Evolutionary conservation across 1,140 invertebrate genomes (phyloP).

Genomic region (Anagrus nilaparvatae): DNA sequence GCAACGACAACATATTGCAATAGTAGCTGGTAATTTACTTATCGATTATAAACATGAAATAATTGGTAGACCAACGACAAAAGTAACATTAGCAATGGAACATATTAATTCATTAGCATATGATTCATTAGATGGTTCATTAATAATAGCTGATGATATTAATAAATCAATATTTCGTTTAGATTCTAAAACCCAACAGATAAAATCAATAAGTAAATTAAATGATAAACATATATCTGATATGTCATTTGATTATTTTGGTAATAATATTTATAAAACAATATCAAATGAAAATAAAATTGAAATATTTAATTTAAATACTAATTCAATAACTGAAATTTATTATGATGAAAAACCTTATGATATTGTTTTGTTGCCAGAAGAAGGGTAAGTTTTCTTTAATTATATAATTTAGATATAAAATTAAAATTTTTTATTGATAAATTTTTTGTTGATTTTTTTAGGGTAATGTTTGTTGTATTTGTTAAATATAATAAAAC

Average conservation of each 20-base stretch:
- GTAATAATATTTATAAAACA: constrained; percentile 57
- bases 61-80: constrained; percentile 33
- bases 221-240: constrained; percentile 47
- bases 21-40: constrained; percentile 24
- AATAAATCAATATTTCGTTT: constrained; percentile 23
- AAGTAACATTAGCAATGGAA: constrained; percentile 3
- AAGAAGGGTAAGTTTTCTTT: constrained; percentile 44
- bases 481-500: constrained; percentile 36
- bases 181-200: constrained; percentile 31
- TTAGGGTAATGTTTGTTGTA: constrained; percentile 55
- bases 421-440: background rate
- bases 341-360: constrained; percentile 45
- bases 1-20: constrained; percentile 23
- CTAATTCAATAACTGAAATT: constrained; percentile 44
- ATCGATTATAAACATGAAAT: constrained; percentile 31
- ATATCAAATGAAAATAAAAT: constrained; percentile 47
- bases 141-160: constrained; percentile 18
- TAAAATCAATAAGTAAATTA: constrained; percentile 32
- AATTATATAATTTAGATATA: background rate
- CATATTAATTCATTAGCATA: constrained; percentile 24
- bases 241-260: constrained; percentile 56
- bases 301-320: constrained; percentile 48
- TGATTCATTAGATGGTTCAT: constrained; percentile 29
- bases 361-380: constrained; percentile 50
- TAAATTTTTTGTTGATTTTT: constrained; percentile 13